Evolutionary conservation across 2,888 invertebrate genomes (phyloP), one percentile per base, ranked within the genome.

Genomic region (Leptarthrus brevirostris): DNA sequence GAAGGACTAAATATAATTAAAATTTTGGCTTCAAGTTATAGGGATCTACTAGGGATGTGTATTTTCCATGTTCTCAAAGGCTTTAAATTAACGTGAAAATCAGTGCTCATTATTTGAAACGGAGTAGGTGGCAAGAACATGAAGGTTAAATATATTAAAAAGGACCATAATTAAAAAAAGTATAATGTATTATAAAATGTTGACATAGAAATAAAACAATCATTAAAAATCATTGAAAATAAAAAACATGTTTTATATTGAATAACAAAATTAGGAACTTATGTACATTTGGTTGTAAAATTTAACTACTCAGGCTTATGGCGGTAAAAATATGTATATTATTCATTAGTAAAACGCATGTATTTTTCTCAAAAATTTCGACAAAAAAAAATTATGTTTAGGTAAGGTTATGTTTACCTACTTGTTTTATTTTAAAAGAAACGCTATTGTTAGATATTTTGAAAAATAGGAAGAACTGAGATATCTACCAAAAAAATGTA

Each of bases 251-350:
- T 10, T 52, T 69, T 4, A 49, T 69, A 30, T 30, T 16, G 49
- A 69, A 69, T 69, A 52, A 69, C 49, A 69, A 69, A 69, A 52
- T 52, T 69, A 69, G 69, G 69, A 69, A 69, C 69, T 69, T 69
- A 69, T 69, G 18, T 52, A 69, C 52, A 69, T 52, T 66, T 66
- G 66, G 66, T 66, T 66, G 30, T 16, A 49, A 66, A 66, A 66
- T 49, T 52, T 69, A 52, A 52, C 69, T 69, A 69, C 36, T 52
- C 69, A 52, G 49, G 69, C 69, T 69, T 52, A 52, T 69, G 69
- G 69, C 52, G 49, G 18, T 18, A 34, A 52, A 52, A 69, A n/a
- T n/a, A n/a, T n/a, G n/a, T 30, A 30, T 34, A 52, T 66, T 66
- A 49, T 66, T 18, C 30, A 47, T 24, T 14, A 24, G 52, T n/a